Percentiles rank a stretch among this genome's conserved stretches.
phyloP scores from a whole-genome alignment of 1,140 invertebrate species.

The Muscidifurax raptorellus region DNA sequence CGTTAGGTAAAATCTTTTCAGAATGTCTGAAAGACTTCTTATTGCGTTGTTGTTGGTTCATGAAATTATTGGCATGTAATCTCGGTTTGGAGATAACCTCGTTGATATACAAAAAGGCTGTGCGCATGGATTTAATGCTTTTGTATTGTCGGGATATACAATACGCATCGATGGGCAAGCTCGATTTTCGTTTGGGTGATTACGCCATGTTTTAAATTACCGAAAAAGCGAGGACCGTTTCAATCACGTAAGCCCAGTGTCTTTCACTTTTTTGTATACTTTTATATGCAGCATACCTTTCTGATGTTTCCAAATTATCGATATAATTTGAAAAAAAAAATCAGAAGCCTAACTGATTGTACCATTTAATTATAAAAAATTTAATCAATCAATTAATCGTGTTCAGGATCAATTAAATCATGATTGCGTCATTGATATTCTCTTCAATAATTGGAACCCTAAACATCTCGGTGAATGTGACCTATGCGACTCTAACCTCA shows the following conservation, averaged over 20 bases:
- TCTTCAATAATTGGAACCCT: background rate
- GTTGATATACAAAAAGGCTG: background rate
- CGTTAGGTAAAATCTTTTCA: background rate
- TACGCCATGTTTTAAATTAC: background rate
- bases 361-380: too few relatives aligned
- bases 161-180: background rate
- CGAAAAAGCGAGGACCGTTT: background rate
- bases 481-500: background rate
- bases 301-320: background rate
- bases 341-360: background rate
- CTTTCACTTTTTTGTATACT: background rate
- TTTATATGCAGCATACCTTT: background rate
- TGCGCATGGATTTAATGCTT: background rate
- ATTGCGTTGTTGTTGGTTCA: background rate
- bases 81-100: background rate
- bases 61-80: background rate
- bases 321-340: background rate
- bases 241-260: background rate
- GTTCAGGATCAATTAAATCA: too few relatives aligned
- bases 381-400: too few relatives aligned
- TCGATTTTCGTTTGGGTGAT: background rate
- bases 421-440: too few relatives aligned
- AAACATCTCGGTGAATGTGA: background rate
- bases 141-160: background rate
- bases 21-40: background rate